Percentiles rank a stretch among this genome's conserved stretches.
Conservation (phyloP, 2,888 invertebrate genomes). For the Leucophenga maculata region DNA sequence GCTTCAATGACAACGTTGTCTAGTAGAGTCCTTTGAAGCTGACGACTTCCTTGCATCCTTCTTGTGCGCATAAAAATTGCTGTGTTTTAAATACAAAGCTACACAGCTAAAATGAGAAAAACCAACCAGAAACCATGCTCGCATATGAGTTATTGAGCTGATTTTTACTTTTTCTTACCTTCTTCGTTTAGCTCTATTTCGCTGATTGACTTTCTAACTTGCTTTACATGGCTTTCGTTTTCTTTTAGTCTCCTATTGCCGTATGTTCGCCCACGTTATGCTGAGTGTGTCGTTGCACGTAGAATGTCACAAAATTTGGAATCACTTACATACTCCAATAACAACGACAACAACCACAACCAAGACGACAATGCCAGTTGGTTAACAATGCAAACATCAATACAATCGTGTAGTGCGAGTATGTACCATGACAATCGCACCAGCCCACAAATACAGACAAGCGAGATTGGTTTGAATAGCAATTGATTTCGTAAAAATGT, state of each 20-base stretch:
- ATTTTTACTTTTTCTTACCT: background rate
- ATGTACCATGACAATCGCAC: background rate
- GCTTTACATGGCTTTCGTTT: background rate
- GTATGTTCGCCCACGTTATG: background rate
- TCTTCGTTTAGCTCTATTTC: conserved; percentile 16
- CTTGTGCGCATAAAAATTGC: background rate
- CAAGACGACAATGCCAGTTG: background rate
- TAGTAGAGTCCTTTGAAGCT: conserved; percentile 10
- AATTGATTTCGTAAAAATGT: too few species aligned
- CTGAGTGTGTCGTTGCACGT: conserved; percentile 5
- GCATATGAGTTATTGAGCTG: too few species aligned
- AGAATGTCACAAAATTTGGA: conserved; percentile 13
- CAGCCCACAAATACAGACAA: background rate
- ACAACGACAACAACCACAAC: background rate
- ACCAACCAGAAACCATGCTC: too few species aligned
- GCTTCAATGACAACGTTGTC: background rate
- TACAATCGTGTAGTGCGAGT: background rate
- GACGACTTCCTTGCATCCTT: background rate
- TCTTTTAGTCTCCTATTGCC: background rate
- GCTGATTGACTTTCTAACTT: conserved; percentile 27
- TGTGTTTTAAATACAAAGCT: conserved; percentile 7
- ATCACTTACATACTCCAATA: conserved; percentile 10
- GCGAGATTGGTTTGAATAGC: background rate
- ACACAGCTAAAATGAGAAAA: background rate
- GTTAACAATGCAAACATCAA: conserved; percentile 14